Conservation (phyloP, 1,140 invertebrate species). For the Apis cerana region DNA sequence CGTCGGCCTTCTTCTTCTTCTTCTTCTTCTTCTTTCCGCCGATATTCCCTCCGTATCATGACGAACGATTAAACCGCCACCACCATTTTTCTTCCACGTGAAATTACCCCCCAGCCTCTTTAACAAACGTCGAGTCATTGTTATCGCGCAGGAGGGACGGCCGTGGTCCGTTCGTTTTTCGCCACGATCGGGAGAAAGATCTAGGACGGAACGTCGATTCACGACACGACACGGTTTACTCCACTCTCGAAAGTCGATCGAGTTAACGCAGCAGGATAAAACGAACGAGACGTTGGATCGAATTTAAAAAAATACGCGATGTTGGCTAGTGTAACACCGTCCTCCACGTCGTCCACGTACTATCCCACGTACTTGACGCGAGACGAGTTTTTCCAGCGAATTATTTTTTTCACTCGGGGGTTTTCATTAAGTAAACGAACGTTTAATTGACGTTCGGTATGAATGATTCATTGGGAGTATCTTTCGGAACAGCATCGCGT, state of each 20-base stretch:
- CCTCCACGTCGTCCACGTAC: background rate
- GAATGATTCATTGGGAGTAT: background rate
- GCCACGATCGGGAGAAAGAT: constrained; percentile 19
- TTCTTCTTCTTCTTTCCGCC: background rate
- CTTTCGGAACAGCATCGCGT: background rate
- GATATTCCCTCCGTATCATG: constrained; percentile 35
- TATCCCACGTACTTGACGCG: background rate
- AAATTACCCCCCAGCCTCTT: constrained; percentile 56
- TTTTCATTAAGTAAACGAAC: background rate
- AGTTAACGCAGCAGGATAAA: background rate
- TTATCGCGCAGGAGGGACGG: constrained; percentile 53
- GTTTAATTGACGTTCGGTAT: background rate
- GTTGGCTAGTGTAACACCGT: background rate
- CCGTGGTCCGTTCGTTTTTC: constrained; percentile 13
- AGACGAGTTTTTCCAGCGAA: background rate
- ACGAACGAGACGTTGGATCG: constrained; percentile 13
- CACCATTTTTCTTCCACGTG: constrained; percentile 62
- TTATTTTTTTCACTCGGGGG: background rate
- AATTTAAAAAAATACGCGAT: background rate
- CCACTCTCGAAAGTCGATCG: constrained; percentile 7
- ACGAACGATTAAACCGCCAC: constrained; percentile 16
- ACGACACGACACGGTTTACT: background rate
- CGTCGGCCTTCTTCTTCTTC: constrained; percentile 24
- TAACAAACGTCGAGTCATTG: constrained; percentile 68
- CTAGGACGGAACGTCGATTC: constrained; percentile 2